Conservation (phyloP, 2,113 vertebrate genomes). For the Cavia aperea region DNA sequence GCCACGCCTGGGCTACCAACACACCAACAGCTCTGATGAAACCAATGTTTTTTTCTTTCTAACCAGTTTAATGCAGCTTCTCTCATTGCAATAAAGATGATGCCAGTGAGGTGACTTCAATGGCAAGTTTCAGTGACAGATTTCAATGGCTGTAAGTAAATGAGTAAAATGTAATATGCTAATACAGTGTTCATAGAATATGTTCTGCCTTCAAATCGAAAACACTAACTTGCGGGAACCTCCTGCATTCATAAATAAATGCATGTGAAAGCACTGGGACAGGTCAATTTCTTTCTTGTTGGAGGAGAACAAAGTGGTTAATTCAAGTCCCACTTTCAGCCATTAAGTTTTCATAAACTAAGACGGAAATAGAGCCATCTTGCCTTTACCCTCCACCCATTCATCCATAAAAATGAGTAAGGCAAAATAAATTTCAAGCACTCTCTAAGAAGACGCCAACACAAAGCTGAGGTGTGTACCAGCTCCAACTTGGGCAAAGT, state of each 20-base stretch:
- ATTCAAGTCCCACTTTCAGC: not conserved
- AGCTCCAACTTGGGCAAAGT: conserved; percentile 42
- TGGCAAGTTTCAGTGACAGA: not conserved
- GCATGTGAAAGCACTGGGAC: not conserved
- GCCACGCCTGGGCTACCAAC: not conserved
- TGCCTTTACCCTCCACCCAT: not conserved
- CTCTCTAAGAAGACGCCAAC: conserved; percentile 25
- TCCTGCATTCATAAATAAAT: not conserved
- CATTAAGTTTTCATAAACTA: not conserved
- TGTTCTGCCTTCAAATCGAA: not conserved
- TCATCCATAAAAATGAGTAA: not conserved
- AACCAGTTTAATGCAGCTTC: not conserved
- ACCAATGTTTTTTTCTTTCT: not conserved
- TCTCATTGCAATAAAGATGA: not conserved
- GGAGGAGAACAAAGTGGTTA: not conserved
- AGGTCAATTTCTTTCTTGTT: not conserved
- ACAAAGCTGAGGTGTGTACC: conserved; percentile 30
- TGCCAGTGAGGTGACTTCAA: not conserved
- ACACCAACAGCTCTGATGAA: not conserved
- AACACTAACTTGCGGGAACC: not conserved
- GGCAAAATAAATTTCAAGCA: conserved; percentile 5
- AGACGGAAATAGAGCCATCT: not conserved
- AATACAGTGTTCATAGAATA: no score
- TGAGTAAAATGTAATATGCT: not conserved
- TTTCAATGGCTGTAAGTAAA: not conserved